phyloP scores from a whole-genome alignment of 2,797 vertebrate species.

The Lacerta agilis region DNA sequence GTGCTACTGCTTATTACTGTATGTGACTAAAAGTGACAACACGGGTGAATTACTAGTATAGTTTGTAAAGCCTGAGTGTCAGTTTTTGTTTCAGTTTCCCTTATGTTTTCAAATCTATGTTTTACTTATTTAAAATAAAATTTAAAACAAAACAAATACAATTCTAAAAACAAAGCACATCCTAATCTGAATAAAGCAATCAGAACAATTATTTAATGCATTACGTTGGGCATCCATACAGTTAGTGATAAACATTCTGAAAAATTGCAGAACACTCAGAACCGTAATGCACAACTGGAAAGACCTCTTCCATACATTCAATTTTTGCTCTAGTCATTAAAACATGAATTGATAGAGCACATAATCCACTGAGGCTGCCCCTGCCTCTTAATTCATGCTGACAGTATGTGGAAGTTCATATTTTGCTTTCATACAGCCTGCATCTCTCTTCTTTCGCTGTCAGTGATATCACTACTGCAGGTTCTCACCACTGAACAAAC shows the following conservation, averaged over 20 bases:
- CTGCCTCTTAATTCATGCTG: too few relatives aligned
- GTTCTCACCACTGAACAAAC: too few relatives aligned
- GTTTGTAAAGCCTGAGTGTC: conserved; percentile 56
- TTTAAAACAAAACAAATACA: conserved; percentile 4
- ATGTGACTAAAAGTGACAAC: conserved; percentile 68
- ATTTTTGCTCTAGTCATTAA: too few relatives aligned
- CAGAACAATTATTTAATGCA: conserved; percentile 2
- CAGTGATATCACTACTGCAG: too few relatives aligned
- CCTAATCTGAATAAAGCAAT: conserved; percentile 42
- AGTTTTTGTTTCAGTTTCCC: conserved; percentile 55
- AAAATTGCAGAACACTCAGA: neutral
- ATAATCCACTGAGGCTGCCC: too few relatives aligned
- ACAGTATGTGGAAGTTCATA: too few relatives aligned
- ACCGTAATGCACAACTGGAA: neutral
- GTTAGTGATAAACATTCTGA: conserved; percentile 25
- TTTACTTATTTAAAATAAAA: conserved; percentile 43
- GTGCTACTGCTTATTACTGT: conserved; percentile 60
- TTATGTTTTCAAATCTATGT: conserved; percentile 45
- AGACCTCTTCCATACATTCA: too few relatives aligned
- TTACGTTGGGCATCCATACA: conserved; percentile 30
- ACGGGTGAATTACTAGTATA: conserved; percentile 72
- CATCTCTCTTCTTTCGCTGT: too few relatives aligned
- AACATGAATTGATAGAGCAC: too few relatives aligned
- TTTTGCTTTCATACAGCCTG: too few relatives aligned
- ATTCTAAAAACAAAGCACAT: conserved; percentile 41